phyloP scores from a whole-genome alignment of 2,797 vertebrate genomes.

The Onychomys leucogaster region DNA sequence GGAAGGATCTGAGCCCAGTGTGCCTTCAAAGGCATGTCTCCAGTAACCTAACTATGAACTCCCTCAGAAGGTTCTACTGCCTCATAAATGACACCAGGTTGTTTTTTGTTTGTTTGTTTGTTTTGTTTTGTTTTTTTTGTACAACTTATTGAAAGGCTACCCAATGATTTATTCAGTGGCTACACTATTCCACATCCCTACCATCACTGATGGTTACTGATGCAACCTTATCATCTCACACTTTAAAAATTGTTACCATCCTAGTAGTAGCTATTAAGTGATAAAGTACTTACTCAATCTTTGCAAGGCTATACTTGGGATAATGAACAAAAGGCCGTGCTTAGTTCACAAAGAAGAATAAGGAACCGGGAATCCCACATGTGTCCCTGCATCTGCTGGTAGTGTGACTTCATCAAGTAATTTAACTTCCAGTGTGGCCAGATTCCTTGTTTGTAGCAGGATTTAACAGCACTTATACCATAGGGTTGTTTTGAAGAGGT shows the following conservation, averaged over 20 bases:
- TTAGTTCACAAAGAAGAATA: neutral
- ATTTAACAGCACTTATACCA: neutral
- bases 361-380: neutral
- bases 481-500: neutral
- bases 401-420: neutral
- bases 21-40: neutral
- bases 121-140: neutral
- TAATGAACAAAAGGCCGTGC: neutral
- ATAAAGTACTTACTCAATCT: neutral
- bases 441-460: neutral
- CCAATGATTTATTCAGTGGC: neutral
- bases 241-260: neutral
- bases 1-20: neutral
- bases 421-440: neutral
- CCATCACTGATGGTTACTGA: neutral
- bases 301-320: neutral
- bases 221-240: neutral
- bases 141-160: neutral
- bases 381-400: neutral
- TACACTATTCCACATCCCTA: neutral
- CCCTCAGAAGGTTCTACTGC: neutral
- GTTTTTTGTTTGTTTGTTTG: too few relatives aligned
- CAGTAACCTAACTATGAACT: neutral
- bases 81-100: neutral
- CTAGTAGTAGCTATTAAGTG: neutral